Evolutionary conservation across 2,113 vertebrate genomes (phyloP).

Genomic region (Indri indri): DNA sequence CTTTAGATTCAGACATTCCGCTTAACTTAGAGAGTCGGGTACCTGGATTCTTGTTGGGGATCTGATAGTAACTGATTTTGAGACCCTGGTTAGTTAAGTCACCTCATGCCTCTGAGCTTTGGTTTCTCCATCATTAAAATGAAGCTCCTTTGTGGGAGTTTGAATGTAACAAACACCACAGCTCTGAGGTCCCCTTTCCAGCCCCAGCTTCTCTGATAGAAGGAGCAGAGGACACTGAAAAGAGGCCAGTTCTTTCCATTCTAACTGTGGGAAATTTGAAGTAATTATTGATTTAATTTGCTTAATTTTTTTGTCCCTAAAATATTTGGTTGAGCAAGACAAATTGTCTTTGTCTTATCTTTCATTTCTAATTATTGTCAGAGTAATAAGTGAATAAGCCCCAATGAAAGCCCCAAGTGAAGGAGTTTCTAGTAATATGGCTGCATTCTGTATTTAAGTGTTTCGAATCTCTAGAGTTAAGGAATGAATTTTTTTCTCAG

Average conservation of each 20-base stretch:
- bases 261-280: conserved; percentile 28
- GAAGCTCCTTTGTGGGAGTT: background rate
- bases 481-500: background rate
- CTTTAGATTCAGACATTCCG: background rate
- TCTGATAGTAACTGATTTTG: background rate
- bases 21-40: background rate
- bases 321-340: background rate
- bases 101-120: background rate
- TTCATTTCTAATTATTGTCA: conserved; percentile 30
- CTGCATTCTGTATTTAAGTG: background rate
- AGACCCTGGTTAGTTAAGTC: background rate
- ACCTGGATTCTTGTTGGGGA: background rate
- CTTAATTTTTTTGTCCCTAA: background rate
- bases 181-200: background rate
- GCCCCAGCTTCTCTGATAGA: background rate
- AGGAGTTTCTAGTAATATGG: background rate
- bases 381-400: background rate
- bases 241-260: background rate
- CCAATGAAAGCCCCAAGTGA: background rate
- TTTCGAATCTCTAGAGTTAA: background rate
- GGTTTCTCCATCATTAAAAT: background rate
- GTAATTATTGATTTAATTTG: background rate
- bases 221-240: background rate
- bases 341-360: background rate
- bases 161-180: background rate